Percentiles rank a stretch among this genome's conserved stretches.
Conservation (phyloP, 92 coral and sea anemone genomes). For the Montipora capitata region DNA sequence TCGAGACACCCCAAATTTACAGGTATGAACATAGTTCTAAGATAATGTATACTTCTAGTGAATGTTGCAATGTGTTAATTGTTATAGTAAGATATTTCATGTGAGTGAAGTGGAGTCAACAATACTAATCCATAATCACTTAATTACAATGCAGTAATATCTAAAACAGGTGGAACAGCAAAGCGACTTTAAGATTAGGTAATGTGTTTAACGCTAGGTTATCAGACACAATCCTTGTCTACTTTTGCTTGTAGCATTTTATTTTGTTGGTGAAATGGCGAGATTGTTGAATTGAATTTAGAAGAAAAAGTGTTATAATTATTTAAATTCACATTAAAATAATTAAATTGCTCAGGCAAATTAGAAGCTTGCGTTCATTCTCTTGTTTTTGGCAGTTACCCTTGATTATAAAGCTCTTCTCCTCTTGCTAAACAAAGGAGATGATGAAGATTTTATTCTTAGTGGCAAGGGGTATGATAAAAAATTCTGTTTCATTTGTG, state of each 20-base stretch:
- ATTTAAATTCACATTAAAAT: not conserved
- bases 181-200: not conserved
- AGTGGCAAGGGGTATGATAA: constrained; percentile 25
- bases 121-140: not conserved
- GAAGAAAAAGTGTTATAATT: not conserved
- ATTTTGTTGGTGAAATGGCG: not conserved
- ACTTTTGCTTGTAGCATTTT: no score
- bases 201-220: no score
- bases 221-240: no score
- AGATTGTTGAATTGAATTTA: not conserved
- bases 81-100: not conserved
- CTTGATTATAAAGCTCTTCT: constrained; percentile 39
- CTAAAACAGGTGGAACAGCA: not conserved
- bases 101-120: not conserved
- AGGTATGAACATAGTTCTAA: not conserved
- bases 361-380: not conserved
- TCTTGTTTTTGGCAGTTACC: constrained; percentile 19
- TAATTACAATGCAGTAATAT: not conserved
- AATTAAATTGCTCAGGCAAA: not conserved
- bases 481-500: constrained; percentile 30
- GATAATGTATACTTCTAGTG: not conserved
- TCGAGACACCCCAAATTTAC: no score
- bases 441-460: constrained; percentile 16
- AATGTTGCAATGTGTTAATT: not conserved
- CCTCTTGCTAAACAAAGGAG: constrained; percentile 25